phyloP scores from a whole-genome alignment of 2,888 invertebrate species.

The Dermolepida albohirtum region DNA sequence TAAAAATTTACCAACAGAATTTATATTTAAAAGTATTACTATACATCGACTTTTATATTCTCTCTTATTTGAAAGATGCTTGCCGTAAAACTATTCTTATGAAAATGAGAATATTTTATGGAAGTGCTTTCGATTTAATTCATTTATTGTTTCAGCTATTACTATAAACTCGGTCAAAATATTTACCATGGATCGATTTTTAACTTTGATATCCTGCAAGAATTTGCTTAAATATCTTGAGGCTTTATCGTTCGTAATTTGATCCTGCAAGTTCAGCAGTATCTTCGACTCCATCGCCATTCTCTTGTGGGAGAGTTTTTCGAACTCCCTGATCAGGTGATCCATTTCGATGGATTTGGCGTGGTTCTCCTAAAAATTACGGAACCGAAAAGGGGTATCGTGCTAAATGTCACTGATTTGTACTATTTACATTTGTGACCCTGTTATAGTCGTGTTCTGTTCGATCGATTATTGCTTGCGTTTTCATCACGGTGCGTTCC shows the following conservation, averaged over 20 bases:
- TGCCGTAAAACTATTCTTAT: too few species aligned
- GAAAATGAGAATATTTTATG: too few species aligned
- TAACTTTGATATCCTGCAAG: constrained; percentile 64
- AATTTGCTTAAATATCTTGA: constrained; percentile 68
- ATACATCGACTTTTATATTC: too few species aligned
- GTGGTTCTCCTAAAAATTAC: constrained; percentile 32
- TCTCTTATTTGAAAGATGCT: too few species aligned
- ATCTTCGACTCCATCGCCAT: constrained; percentile 74
- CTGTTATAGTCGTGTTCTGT: constrained; percentile 72
- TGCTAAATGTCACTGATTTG: not conserved
- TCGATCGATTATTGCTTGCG: constrained; percentile 71
- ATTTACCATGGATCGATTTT: constrained; percentile 63
- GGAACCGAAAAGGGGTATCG: not conserved
- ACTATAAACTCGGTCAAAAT: constrained; percentile 42
- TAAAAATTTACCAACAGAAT: too few species aligned
- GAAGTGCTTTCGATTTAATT: too few species aligned
- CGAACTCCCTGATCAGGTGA: constrained; percentile 62
- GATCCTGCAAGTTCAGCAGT: constrained; percentile 74
- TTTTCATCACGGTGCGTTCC: constrained; percentile 69
- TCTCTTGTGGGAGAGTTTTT: constrained; percentile 69
- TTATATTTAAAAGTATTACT: too few species aligned
- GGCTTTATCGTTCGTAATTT: constrained; percentile 77
- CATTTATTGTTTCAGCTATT: too few species aligned
- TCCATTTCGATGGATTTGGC: not conserved
- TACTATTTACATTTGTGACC: constrained; percentile 52